These are phyloP conservation scores for Strigamia transsilvanica DNA, from an alignment of 2,888 invertebrate genomes.

Conservation along the genomic window DNA sequence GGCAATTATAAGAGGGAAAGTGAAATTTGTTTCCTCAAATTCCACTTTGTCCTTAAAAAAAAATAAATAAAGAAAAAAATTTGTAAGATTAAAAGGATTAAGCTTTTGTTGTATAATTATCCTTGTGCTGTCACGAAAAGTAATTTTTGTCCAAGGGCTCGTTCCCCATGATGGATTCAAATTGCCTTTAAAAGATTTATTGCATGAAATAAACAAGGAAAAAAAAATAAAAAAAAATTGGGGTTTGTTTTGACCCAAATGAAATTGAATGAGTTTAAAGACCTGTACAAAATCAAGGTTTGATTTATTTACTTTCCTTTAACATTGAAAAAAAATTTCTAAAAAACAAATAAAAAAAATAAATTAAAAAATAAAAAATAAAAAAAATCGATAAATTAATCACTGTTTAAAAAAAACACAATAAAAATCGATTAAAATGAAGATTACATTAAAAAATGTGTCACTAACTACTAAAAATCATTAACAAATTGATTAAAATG, in stretches of 20 bases:
- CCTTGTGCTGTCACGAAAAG: slow-evolving; percentile 29
- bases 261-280: slow-evolving; percentile 21
- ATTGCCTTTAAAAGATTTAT: slow-evolving; percentile 18
- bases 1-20: neutral
- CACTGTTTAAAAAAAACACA: no score
- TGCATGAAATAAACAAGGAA: neutral
- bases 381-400: no score
- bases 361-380: no score
- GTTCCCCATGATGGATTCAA: neutral
- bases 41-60: neutral
- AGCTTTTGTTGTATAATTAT: neutral
- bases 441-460: no score
- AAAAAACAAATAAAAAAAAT: no score
- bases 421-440: no score
- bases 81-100: neutral
- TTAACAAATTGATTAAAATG: no score
- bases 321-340: neutral
- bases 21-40: neutral
- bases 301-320: neutral
- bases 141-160: slow-evolving; percentile 11
- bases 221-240: neutral
- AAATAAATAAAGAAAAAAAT: neutral
- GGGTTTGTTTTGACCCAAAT: slow-evolving; percentile 20
- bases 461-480: no score
- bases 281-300: slow-evolving; percentile 7